A percentile compares a stretch with the other conserved stretches of the same genome.
phyloP scores from a whole-genome alignment of 2,888 invertebrate species.

The Nephrotoma appendiculata region DNA sequence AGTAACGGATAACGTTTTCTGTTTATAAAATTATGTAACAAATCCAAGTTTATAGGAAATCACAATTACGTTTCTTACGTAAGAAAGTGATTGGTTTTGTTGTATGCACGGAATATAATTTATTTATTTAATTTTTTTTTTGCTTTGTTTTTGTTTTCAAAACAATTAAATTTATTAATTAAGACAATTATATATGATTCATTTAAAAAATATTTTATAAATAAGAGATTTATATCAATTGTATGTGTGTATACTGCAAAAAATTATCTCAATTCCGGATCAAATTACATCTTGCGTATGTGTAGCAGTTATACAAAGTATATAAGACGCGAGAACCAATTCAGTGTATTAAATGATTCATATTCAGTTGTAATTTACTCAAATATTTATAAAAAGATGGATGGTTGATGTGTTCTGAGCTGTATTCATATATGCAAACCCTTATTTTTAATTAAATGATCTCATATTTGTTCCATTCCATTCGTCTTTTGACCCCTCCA shows the following conservation, averaged over 20 bases:
- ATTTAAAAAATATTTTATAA: neutral
- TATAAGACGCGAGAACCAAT: neutral
- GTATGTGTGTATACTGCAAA: neutral
- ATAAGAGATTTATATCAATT: neutral
- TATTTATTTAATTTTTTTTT: neutral
- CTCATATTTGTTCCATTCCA: neutral
- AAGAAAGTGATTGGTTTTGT: neutral
- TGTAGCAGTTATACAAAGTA: neutral
- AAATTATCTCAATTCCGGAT: neutral
- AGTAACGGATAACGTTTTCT: neutral
- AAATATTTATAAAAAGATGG: neutral
- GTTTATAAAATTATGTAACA: neutral
- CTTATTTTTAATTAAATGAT: neutral
- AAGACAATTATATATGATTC: neutral
- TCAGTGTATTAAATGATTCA: neutral
- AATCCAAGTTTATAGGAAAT: neutral
- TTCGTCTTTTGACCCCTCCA: neutral
- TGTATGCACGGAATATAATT: neutral
- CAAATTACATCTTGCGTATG: neutral
- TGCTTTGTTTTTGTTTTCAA: neutral
- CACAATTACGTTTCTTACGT: neutral
- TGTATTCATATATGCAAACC: neutral
- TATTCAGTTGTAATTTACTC: neutral
- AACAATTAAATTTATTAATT: neutral
- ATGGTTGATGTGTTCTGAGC: neutral